Evolutionary conservation across 2,888 invertebrate genomes (phyloP), one percentile per base, ranked within the genome.

Genomic region (Eutolmus rufibarbis): DNA sequence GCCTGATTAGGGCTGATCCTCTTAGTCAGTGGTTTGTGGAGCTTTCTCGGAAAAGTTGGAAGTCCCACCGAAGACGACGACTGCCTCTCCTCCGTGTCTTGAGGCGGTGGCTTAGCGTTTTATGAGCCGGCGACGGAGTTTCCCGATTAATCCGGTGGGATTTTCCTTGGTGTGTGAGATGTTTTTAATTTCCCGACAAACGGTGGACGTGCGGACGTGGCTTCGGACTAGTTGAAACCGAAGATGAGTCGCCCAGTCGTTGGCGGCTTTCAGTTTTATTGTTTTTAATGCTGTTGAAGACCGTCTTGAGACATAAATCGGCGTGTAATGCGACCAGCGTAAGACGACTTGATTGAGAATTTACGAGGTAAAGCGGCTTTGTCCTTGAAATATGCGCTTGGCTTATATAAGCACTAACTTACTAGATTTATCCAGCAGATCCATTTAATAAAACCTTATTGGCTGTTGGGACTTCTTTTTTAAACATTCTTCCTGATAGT

Each of bases 21-120:
- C 79, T 79, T 79, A 79, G 79, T n/a, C 79, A 40, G 79, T 79
- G 79, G 79, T 79, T 79, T 79, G 51, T 79, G 79, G 46, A 79
- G 46, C 79, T 79, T 79, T 79, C 79, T 23, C 79, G 46, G 31
- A 31, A 79, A 40, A 79, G 79, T 79, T 79, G 51, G 51, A 79
- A 79, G 79, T 46, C 79, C 23, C 79, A 12, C 23, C 79, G 23
- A 79, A 46, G 46, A 79, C 43, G 46, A 28, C 74, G 28, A 28
- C 28, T 9, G 31, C 74, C 74, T 14, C 74, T 28, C 51, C 23
- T 51, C 8, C 46, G 31, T 74, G 79, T 79, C 79, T 79, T 46
- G 28, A 79, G 31, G 28, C 79, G 51, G 40, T 46, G 79, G 79
- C 79, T 79, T 79, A 46, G 77, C 79, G 46, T 79, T 79, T 79